Base-by-base conservation (phyloP, 2,797 vertebrate species). In the Sebastes reedi region DNA sequence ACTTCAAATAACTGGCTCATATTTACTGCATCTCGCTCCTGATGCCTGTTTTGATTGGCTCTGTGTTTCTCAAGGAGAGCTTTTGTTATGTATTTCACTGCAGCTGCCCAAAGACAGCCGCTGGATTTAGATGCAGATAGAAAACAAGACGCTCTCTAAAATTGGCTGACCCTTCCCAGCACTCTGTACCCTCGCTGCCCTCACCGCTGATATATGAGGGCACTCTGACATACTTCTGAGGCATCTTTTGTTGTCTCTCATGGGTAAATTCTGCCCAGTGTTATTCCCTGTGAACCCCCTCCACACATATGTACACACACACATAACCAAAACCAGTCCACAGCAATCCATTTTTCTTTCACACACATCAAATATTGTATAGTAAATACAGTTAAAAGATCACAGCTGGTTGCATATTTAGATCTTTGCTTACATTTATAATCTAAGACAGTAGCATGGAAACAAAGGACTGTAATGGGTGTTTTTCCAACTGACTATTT, bases 141-240 rank as follows among this genome's bases (percentile, higher is more conserved):
- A 89, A 92, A 89, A 88, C 68, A 76, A 81, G 80, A 68, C 77
- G 62, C 66, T 76, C 68, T 74, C 30, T 87, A 79, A 92, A 91
- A 90, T 83, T 89, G 84, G 64, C 87, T 90, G 91, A 95, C 88
- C 90, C 75, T 82, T 84, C 86, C 55, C 80, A 72, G 85, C 82
- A 72, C 85, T 82, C 69, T 14, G 74, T 88, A 75, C 72, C 85
- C 75, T 87, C 70, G 83, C 77, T 89, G 83, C 89, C 83, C 84
- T 87, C 77, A 62, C 80, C 27, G 5, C 71, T 77, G 75, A 90
- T 89, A 93, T 91, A 89, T 83, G 85, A 94, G 90, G 91, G 81
- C 89, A 88, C 81, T 79, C 85, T 94, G 92, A 93, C 92, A 92
- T 90, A 83, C 78, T 88, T 92, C 86, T 84, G 85, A 89, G 68